Evolutionary conservation across 2,888 invertebrate species (phyloP).

Genomic region (Protodeltote pygarga): DNA sequence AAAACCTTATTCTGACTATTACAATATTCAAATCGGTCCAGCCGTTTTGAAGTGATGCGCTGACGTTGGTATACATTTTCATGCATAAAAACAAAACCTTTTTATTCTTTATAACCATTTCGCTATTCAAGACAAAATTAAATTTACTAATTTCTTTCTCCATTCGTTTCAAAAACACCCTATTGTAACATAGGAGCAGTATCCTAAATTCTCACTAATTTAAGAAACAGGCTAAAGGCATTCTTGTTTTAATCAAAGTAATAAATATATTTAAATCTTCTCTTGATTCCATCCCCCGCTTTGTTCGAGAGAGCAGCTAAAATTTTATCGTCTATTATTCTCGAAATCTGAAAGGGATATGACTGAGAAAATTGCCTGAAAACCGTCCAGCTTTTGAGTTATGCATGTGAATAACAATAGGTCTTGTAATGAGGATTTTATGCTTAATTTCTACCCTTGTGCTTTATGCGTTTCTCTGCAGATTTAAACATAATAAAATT

Average conservation of each 20-base stretch:
- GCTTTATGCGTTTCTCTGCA: constrained; percentile 2
- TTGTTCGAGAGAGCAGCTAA: constrained; percentile 40
- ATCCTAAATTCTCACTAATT: constrained; percentile 19
- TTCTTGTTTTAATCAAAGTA: constrained; percentile 43
- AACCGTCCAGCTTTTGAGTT: constrained; percentile 38
- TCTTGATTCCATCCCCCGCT: constrained; percentile 28
- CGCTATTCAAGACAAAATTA: too few relatives aligned
- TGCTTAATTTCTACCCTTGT: constrained; percentile 16
- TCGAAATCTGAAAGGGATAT: constrained; percentile 40
- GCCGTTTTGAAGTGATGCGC: too few relatives aligned
- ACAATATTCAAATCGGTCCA: too few relatives aligned
- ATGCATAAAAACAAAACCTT: too few relatives aligned
- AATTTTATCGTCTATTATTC: constrained; percentile 46
- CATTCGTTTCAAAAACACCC: too few relatives aligned
- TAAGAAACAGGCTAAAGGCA: constrained; percentile 25
- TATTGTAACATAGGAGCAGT: background rate
- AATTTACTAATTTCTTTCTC: too few relatives aligned
- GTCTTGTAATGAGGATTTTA: constrained; percentile 39
- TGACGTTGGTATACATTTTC: too few relatives aligned
- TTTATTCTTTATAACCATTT: too few relatives aligned
- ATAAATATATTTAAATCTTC: constrained; percentile 43
- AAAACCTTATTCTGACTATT: too few relatives aligned
- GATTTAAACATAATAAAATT: constrained; percentile 6
- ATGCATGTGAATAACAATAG: constrained; percentile 41
- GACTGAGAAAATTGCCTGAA: constrained; percentile 47